Percentiles rank a stretch among this genome's conserved stretches.
These are phyloP conservation scores for Dinomys branickii DNA, from an alignment of 2,113 vertebrate genomes.

Conservation along the genomic window DNA sequence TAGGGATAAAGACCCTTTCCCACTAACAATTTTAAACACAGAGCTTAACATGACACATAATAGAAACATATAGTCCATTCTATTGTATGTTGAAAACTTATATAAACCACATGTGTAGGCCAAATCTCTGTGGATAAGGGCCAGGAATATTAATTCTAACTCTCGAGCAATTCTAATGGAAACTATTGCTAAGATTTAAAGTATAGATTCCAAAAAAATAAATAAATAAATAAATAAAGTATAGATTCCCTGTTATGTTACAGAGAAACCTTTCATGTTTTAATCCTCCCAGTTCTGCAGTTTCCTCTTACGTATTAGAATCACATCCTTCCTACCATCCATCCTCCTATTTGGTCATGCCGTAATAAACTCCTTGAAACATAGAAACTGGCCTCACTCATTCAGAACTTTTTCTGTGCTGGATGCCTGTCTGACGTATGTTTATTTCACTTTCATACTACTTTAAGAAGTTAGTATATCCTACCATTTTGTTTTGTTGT, in stretches of 20 bases:
- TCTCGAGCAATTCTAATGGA: not conserved
- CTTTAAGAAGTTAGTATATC: not conserved
- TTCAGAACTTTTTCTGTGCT: not conserved
- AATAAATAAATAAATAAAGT: too few relatives aligned
- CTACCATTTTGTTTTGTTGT: not conserved
- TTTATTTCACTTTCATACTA: not conserved
- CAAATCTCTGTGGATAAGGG: not conserved
- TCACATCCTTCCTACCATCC: not conserved
- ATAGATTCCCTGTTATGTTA: not conserved
- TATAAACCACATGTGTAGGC: not conserved
- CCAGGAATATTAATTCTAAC: not conserved
- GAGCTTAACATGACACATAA: not conserved
- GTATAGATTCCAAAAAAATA: not conserved
- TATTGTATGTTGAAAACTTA: not conserved
- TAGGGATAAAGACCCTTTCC: not conserved
- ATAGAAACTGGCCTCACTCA: not conserved
- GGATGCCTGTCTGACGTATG: not conserved
- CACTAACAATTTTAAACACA: not conserved
- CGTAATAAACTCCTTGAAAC: not conserved
- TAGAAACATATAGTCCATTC: not conserved
- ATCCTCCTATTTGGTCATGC: not conserved
- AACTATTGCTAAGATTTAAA: not conserved
- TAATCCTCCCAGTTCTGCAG: not conserved
- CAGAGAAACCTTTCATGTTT: not conserved
- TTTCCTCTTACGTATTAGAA: not conserved